Base-by-base conservation (phyloP, 2,888 invertebrate species). In the Ariolimax columbianus region DNA sequence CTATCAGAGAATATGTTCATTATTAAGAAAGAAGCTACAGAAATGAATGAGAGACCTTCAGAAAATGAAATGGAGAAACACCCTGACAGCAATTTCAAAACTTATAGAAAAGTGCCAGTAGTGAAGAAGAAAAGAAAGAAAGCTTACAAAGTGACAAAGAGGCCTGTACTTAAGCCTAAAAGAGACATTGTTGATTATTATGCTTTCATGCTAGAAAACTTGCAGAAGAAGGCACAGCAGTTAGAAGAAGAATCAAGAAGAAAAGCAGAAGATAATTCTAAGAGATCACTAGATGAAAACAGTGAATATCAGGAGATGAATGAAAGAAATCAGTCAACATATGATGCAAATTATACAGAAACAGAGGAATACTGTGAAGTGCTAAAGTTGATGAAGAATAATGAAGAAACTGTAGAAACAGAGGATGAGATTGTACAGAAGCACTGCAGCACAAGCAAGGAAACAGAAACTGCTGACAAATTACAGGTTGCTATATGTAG, bases 141-240 rank as follows among this genome's bases (percentile, higher is more conserved):
- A 80, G 17, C 4, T 30, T 4, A 17, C 1, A 43, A 51, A 36
- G 51, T 7, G 26, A 1, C 63, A 68, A 66, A 40, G 55, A 66
- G 40, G 36, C n/a, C 55, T 33, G n/a, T 40, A 40, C 11, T 40
- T 36, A 78, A 33, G 19, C 80, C 75, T 38, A 79, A 80, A 51
- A 73, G 43, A 80, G 84, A 84, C 63, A 80, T 84, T 80, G 80
- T 84, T 55, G 84, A 84, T 47, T 75, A 80, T 43, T 84, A 80
- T 63, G 47, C 84, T 36, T 59, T 59, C 30, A 75, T 80, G 73
- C 30, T 84, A 9, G 80, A 84, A 23, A 73, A 72, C 30, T 84
- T 84, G 36, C 84, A 75, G 40, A 84, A 75, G 51, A 84, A 84
- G n/a, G 84, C 84, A 33, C 75, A 63, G 43, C 80, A 75, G n/a